Base-by-base conservation (phyloP, 2,888 invertebrate species). In the Macaria notata region DNA sequence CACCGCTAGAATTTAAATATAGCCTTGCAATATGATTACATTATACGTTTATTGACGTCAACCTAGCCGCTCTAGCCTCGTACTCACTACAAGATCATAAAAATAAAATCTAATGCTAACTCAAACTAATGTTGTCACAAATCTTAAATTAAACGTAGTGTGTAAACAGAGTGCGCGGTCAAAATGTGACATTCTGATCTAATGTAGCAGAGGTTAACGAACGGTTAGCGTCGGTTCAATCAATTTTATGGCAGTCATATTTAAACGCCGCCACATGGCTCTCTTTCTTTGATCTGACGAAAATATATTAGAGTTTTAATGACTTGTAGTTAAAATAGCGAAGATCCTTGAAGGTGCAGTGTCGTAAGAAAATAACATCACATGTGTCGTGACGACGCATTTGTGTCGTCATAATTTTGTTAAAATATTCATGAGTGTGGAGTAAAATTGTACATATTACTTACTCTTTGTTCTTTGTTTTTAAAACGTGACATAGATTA, bases 21-120 rank as follows among this genome's bases (percentile, higher is more conserved):
- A 48, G 30, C 39, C 48, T 31, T 48, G 48, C 39, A 36, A 29
- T 47, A 9, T 7, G 19, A 39, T 50, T 59, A 47, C 44, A 62
- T 61, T 45, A 46, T 50, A n/a, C 39, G 45, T 56, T 42, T 43
- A 43, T 43, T 59, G 57, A 62, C 61, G 56, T 61, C 55, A 57
- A 49, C 3, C 29, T 43, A 6, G 41, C 39, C 6, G 30, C 31
- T 19, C 19, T 4, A 6, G 33, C 7, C 3, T 4, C 33, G 19
- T 9, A 9, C 19, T 42, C 43, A 49, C 9, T 19, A 19, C 33
- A 36, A 6, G 4, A 56, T 31, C 53, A 39, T 36, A 36, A 48
- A 54, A 45, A 48, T n/a, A 31, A 9, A 54, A 36, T 3, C 19
- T 53, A 54, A 61, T 31, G 43, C 58, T 46, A 58, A 54, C 54